phyloP scores from a whole-genome alignment of 2,797 vertebrate species.

The Paguma larvata region DNA sequence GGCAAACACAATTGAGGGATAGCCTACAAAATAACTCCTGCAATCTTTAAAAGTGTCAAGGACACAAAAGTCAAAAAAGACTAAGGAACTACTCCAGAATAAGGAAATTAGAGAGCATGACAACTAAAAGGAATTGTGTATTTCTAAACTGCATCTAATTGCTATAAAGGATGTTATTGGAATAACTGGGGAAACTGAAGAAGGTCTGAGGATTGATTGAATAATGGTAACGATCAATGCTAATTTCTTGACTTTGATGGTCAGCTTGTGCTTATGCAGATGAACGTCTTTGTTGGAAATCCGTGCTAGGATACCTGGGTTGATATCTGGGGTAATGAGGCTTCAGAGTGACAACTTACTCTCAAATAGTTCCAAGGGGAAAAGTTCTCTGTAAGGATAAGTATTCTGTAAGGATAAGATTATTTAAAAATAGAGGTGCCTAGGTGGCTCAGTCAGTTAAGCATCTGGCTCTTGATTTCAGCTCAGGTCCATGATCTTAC shows the following conservation, averaged over 20 bases:
- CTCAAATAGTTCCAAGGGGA: not conserved
- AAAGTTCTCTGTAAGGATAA: not conserved
- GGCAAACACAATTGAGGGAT: not conserved
- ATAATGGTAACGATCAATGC: not conserved
- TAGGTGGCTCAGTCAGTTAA: too few species aligned
- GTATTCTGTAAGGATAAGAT: not conserved
- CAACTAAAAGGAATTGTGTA: not conserved
- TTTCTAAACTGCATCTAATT: conserved; percentile 22
- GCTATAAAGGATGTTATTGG: not conserved
- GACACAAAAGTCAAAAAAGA: not conserved
- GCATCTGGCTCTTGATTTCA: too few species aligned
- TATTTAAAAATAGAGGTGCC: not conserved
- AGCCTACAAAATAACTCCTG: not conserved
- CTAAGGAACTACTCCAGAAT: not conserved
- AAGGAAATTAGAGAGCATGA: not conserved
- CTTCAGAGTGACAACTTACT: conserved; percentile 3
- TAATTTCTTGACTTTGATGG: conserved; percentile 3
- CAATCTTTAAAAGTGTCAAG: conserved; percentile 37
- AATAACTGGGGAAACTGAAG: not conserved
- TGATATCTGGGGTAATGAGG: not conserved
- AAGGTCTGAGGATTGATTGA: not conserved
- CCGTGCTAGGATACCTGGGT: not conserved
- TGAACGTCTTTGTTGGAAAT: conserved; percentile 37
- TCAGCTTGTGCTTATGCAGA: not conserved
- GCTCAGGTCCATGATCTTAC: too few species aligned